A percentile compares a stretch with the other conserved stretches of the same genome.
Conservation (phyloP, 2,113 vertebrate species). For the Pterophyllum scalare region DNA sequence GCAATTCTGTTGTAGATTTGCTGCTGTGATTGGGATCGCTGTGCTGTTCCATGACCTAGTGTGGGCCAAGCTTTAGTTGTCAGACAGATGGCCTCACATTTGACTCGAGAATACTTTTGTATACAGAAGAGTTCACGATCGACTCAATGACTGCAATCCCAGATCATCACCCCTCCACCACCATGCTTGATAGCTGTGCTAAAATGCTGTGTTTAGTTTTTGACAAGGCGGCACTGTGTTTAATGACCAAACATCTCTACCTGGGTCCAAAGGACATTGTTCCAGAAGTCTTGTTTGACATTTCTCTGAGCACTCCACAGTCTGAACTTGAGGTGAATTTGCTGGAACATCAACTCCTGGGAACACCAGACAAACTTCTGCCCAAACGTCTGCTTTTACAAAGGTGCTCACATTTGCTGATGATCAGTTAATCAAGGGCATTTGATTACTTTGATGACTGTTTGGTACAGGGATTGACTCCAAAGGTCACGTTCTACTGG, state of each 20-base stretch:
- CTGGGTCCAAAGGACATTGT: not conserved
- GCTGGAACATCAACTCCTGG: not conserved
- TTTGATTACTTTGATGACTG: not conserved
- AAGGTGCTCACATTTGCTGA: not conserved
- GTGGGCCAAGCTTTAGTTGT: not conserved
- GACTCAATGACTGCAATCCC: too few species aligned
- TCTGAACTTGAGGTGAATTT: not conserved
- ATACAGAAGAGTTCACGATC: not conserved
- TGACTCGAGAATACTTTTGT: not conserved
- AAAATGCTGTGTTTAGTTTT: not conserved
- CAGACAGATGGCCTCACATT: not conserved
- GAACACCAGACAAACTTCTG: not conserved
- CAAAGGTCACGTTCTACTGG: not conserved
- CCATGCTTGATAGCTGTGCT: not conserved
- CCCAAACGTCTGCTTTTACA: not conserved
- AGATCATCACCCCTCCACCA: too few species aligned
- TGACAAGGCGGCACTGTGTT: too few species aligned
- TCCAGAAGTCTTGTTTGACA: not conserved
- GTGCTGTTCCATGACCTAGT: not conserved
- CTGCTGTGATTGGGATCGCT: not conserved
- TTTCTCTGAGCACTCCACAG: not conserved
- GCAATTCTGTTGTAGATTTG: not conserved
- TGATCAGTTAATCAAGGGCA: not conserved
- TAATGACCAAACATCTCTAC: too few species aligned
- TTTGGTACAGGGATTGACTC: not conserved